Base-by-base conservation (phyloP, 2,797 vertebrate species). In the Buphagus erythrorhynchus region DNA sequence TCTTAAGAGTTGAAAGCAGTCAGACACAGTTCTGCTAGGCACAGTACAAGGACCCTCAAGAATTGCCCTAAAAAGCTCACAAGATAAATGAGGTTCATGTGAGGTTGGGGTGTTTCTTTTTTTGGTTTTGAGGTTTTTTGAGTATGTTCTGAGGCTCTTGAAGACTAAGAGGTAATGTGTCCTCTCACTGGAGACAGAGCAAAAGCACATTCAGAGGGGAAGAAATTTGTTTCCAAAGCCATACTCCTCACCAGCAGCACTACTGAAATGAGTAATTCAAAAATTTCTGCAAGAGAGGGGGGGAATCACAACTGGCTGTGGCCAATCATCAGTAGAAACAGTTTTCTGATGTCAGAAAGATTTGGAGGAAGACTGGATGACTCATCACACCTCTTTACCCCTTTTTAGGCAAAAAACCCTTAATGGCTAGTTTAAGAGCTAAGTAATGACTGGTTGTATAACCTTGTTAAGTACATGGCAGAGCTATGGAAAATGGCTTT, bases 381-480 rank as follows among this genome's bases (percentile, higher is more conserved):
- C 55, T 94, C 71, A 86, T 67, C 51, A 43, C 40, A 77, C 31
- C 36, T 46, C 51, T 59, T 66, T 67, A 36, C 26, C 45, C 38
- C 10, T 82, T 96, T 94, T 86, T 61, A 86, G 73, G 43, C 22
- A 69, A 69, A 57, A 79, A 59, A n/a, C 19, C 33, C 36, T 76
- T 77, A 85, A 86, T 67, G 73, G 73, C 42, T 65, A 69, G 79
- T 75, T 93, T 74, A 77, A 71, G 45, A 87, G 69, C 58, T 71
- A 42, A 63, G 42, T 90, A 93, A 95, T 73, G 29, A 16, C 74
- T 88, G 63, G 33, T 96, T 97, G 83, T 55, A 42, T 90, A 96
- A 93, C 72, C 59, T 88, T 79, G 61, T 76, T 88, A 95, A 82
- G 57, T 46, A 79, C 48, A 58, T 46, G 66, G 68, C 65, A 88